These are phyloP conservation scores for Melanotus villosus DNA, from an alignment of 2,888 invertebrate species.

Conservation along the genomic window DNA sequence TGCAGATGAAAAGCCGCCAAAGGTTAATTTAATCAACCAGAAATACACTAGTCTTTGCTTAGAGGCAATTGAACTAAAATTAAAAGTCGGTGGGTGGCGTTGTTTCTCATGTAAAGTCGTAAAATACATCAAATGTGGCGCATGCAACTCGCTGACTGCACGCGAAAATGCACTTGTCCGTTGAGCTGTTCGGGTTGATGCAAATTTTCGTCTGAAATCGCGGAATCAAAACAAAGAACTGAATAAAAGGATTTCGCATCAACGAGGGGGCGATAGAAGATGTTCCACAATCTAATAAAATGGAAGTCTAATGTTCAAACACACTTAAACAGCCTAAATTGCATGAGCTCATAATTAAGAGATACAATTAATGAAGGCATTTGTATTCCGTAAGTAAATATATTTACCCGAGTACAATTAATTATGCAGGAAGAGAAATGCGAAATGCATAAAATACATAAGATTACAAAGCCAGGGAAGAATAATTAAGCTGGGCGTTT, in stretches of 20 bases:
- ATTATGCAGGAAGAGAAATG: conserved; percentile 56
- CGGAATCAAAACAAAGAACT: too few species aligned
- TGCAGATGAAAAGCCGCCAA: conserved; percentile 35
- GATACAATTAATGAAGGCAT: conserved; percentile 58
- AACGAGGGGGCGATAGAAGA: background rate
- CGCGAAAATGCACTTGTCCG: conserved; percentile 8
- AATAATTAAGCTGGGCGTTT: conserved; percentile 50
- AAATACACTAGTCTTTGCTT: conserved; percentile 23
- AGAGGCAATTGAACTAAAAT: conserved; percentile 19
- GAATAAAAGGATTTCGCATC: too few species aligned
- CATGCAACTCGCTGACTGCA: conserved; percentile 2
- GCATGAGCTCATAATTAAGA: conserved; percentile 53
- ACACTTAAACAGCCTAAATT: conserved; percentile 31
- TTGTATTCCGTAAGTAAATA: conserved; percentile 58
- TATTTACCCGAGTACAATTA: conserved; percentile 55
- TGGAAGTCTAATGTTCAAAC: conserved; percentile 11
- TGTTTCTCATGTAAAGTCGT: conserved; percentile 15
- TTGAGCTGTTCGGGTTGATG: background rate
- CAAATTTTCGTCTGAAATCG: too few species aligned
- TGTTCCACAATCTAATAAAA: conserved; percentile 1
- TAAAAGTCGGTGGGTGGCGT: conserved; percentile 24
- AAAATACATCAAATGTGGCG: background rate
- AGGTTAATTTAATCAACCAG: conserved; percentile 35
- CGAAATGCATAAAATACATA: conserved; percentile 58
- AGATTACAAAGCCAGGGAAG: conserved; percentile 54